Evolutionary conservation across 1,140 invertebrate species (phyloP).

Genomic region (Ostrea edulis): DNA sequence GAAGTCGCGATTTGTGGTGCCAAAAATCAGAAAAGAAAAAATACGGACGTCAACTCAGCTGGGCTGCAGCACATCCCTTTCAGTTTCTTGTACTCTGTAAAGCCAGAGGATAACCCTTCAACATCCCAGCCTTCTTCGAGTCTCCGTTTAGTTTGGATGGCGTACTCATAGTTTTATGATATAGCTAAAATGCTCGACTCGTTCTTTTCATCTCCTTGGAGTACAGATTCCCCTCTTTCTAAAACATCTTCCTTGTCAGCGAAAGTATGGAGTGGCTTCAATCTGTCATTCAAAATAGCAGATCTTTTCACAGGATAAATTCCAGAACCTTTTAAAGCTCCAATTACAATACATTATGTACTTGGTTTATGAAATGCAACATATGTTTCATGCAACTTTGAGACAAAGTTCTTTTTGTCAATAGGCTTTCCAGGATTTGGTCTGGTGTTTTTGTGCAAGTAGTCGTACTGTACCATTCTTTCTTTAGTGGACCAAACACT

Average conservation of each 20-base stretch:
- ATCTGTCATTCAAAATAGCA: background rate
- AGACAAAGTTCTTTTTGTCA: constrained; percentile 52
- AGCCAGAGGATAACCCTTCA: background rate
- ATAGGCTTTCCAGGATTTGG: constrained; percentile 32
- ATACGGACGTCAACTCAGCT: no score
- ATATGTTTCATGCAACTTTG: constrained; percentile 39
- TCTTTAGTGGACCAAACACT: constrained; percentile 49
- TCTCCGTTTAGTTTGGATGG: background rate
- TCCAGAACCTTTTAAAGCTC: background rate
- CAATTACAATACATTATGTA: background rate
- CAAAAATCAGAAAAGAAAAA: no score
- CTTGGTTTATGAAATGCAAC: background rate
- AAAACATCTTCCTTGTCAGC: background rate
- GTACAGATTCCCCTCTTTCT: background rate
- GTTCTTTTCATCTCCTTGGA: background rate
- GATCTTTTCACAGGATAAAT: background rate
- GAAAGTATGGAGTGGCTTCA: background rate
- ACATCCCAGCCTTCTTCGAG: background rate
- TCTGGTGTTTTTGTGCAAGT: constrained; percentile 42
- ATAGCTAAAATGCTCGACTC: background rate
- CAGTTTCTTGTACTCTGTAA: background rate
- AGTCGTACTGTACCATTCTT: constrained; percentile 46
- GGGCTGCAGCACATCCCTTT: no score
- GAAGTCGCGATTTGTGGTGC: no score
- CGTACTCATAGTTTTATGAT: background rate